A percentile compares a stretch with the other conserved stretches of the same genome.
Evolutionary conservation across 2,888 invertebrate species (phyloP).

Genomic region (Apantesis nais): DNA sequence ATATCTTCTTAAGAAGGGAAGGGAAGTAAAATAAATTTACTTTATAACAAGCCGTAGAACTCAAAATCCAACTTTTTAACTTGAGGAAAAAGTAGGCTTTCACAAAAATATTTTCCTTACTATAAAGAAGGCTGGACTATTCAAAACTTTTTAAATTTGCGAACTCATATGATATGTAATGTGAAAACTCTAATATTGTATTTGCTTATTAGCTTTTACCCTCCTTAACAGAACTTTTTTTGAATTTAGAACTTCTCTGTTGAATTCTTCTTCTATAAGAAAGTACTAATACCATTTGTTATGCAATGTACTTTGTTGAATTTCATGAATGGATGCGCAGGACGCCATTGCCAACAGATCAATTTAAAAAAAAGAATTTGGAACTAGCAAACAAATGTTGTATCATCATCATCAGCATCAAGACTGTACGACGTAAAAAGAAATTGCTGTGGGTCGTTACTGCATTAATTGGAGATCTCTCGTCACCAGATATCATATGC

Average conservation of each 20-base stretch:
- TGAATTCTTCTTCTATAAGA: background rate
- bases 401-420: no score
- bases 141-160: slow-evolving; percentile 11
- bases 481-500: no score
- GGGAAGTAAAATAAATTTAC: background rate
- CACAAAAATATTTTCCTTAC: background rate
- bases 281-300: no score
- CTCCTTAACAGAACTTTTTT: background rate
- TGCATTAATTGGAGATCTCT: background rate
- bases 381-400: no score
- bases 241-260: no score
- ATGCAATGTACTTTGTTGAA: no score
- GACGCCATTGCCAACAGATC: background rate
- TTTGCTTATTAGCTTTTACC: background rate
- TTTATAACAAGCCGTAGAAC: background rate
- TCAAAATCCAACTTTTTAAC: background rate
- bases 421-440: no score
- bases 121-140: background rate
- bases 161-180: slow-evolving; percentile 7
- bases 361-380: no score
- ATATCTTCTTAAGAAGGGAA: background rate
- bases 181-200: background rate
- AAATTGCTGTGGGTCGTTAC: no score
- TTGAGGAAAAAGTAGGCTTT: background rate
- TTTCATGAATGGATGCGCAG: background rate